Evolutionary conservation across 2,888 invertebrate species (phyloP).

Genomic region (Orthosia gothica): DNA sequence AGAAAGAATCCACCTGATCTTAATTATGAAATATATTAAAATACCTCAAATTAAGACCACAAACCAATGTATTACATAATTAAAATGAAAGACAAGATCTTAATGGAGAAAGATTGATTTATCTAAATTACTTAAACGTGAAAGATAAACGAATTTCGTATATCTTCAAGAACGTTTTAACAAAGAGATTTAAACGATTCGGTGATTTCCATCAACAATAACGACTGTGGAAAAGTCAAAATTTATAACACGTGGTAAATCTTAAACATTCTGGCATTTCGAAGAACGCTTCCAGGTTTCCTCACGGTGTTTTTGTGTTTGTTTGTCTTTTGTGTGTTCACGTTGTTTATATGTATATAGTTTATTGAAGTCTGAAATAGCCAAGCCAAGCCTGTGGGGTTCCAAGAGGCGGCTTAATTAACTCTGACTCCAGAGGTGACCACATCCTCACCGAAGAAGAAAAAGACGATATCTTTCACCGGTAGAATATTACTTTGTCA

Average conservation of each 20-base stretch:
- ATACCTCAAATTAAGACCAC: slow-evolving; percentile 26
- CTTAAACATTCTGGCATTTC: neutral
- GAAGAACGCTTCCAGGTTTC: too few species aligned
- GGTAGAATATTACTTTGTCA: too few species aligned
- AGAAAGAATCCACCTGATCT: slow-evolving; percentile 1
- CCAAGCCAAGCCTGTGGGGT: too few species aligned
- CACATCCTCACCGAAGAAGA: too few species aligned
- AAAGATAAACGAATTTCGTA: neutral
- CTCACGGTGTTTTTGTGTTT: too few species aligned
- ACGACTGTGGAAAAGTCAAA: neutral
- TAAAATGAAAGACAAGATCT: neutral
- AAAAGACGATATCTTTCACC: too few species aligned
- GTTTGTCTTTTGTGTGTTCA: too few species aligned
- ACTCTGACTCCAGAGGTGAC: too few species aligned
- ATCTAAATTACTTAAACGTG: slow-evolving; percentile 40
- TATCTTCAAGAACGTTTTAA: neutral
- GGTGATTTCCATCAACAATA: neutral
- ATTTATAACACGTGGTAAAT: neutral
- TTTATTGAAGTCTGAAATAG: too few species aligned
- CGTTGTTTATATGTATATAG: too few species aligned
- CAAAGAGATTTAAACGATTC: too few species aligned
- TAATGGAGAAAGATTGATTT: slow-evolving; percentile 10
- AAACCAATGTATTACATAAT: slow-evolving; percentile 15
- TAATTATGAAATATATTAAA: slow-evolving; percentile 25
- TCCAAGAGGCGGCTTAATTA: too few species aligned